Evolutionary conservation across 2,797 vertebrate genomes (phyloP).

Genomic region (Cuculus canorus): DNA sequence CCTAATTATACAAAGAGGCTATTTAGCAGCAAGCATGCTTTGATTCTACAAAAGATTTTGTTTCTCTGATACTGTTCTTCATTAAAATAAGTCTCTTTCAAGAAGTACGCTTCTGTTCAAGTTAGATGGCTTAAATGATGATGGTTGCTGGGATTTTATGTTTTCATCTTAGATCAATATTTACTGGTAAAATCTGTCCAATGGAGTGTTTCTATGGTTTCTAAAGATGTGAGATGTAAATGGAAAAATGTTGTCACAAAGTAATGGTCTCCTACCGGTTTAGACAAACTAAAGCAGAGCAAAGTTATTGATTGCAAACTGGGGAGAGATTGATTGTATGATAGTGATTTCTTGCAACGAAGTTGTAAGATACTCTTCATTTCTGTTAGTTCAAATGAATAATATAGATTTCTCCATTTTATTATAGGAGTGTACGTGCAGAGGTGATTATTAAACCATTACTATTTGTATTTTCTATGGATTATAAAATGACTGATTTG

Average conservation of each 20-base stretch:
- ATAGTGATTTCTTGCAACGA: neutral
- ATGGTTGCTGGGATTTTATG: neutral
- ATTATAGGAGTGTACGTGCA: neutral
- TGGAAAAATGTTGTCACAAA: neutral
- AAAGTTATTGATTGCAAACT: neutral
- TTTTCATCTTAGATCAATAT: neutral
- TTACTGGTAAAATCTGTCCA: neutral
- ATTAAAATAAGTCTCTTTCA: neutral
- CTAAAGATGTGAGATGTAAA: neutral
- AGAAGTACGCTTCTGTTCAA: neutral
- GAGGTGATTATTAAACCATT: neutral
- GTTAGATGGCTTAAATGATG: neutral
- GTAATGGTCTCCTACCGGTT: neutral
- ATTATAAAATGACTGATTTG: neutral
- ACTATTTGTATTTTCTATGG: neutral
- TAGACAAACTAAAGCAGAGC: neutral
- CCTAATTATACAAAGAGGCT: conserved; percentile 15
- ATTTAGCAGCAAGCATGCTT: conserved; percentile 17
- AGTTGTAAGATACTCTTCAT: neutral
- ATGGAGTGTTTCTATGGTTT: neutral
- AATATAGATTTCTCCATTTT: neutral
- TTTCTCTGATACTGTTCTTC: neutral
- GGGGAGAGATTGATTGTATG: neutral
- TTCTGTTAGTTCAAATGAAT: conserved; percentile 18
- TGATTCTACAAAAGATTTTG: neutral